These are phyloP conservation scores for Trachymyrmex cornetzi DNA, from an alignment of 1,140 invertebrate genomes.

Conservation along the genomic window DNA sequence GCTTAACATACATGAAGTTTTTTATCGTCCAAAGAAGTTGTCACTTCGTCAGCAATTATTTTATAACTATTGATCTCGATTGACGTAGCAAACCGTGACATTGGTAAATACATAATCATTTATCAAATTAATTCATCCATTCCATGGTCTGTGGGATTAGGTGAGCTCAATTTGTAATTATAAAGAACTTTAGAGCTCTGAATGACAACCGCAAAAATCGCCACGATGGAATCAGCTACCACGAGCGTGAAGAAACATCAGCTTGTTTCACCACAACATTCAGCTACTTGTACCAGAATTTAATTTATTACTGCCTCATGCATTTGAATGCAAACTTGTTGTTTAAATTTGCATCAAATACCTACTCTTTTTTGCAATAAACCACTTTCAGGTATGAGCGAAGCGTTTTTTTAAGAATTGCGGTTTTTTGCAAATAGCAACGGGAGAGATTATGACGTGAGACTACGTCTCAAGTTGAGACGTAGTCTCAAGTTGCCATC, in stretches of 20 bases:
- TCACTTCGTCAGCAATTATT: background rate
- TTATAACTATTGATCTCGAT: background rate
- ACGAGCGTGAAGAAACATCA: constrained; percentile 37
- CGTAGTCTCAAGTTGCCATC: background rate
- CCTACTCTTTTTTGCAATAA: background rate
- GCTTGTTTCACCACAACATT: background rate
- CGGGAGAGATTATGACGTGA: background rate
- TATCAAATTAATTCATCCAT: background rate
- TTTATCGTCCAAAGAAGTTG: background rate
- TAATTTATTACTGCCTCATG: background rate
- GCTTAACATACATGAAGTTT: background rate
- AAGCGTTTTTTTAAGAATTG: background rate
- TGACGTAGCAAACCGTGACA: no score
- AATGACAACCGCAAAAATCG: background rate
- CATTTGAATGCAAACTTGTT: background rate
- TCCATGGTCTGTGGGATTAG: background rate
- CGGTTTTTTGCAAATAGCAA: background rate
- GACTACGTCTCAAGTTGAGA: no score
- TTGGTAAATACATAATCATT: background rate
- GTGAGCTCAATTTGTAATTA: background rate
- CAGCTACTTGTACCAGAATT: background rate
- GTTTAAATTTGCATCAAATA: constrained; percentile 2
- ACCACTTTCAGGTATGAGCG: background rate
- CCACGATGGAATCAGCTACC: background rate
- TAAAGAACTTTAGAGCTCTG: background rate